A percentile compares a stretch with the other conserved stretches of the same genome.
Evolutionary conservation across 2,888 invertebrate species (phyloP).

Genomic region (Nomada ruficornis): DNA sequence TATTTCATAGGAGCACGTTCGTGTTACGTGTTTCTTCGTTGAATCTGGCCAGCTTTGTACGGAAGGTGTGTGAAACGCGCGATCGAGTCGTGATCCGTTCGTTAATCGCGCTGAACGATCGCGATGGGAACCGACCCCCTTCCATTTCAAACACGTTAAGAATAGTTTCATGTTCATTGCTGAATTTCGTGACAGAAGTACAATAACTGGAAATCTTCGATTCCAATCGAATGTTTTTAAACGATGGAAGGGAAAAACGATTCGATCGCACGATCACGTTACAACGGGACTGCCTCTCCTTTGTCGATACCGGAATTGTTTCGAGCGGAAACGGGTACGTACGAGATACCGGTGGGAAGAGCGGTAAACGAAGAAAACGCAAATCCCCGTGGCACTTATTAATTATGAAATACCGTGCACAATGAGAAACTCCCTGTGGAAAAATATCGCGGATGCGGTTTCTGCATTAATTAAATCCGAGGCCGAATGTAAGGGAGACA

Average conservation of each 20-base stretch:
- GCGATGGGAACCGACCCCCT: background rate
- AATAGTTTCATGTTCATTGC: too few species aligned
- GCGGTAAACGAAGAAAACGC: constrained; percentile 19
- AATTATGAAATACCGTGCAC: constrained; percentile 60
- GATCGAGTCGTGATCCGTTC: constrained; percentile 32
- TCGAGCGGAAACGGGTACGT: background rate
- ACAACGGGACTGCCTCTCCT: too few species aligned
- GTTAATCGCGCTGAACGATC: constrained; percentile 28
- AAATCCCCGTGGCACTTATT: constrained; percentile 37
- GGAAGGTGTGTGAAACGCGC: background rate
- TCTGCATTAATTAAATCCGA: constrained; percentile 58
- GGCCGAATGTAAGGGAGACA: constrained; percentile 34
- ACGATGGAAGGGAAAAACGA: background rate
- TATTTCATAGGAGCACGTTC: constrained; percentile 47
- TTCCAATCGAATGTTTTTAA: background rate
- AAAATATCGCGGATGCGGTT: constrained; percentile 34
- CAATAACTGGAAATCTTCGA: background rate
- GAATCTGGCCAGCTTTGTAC: constrained; percentile 8
- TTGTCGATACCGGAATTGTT: too few species aligned
- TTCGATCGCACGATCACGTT: constrained; percentile 3
- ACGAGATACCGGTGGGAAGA: background rate
- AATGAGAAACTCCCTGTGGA: constrained; percentile 24
- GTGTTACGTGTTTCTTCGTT: constrained; percentile 18
- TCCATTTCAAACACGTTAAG: too few species aligned
- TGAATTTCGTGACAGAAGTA: too few species aligned